Evolutionary conservation across 2,888 invertebrate genomes (phyloP).

Genomic region (Strigamia transsilvanica): DNA sequence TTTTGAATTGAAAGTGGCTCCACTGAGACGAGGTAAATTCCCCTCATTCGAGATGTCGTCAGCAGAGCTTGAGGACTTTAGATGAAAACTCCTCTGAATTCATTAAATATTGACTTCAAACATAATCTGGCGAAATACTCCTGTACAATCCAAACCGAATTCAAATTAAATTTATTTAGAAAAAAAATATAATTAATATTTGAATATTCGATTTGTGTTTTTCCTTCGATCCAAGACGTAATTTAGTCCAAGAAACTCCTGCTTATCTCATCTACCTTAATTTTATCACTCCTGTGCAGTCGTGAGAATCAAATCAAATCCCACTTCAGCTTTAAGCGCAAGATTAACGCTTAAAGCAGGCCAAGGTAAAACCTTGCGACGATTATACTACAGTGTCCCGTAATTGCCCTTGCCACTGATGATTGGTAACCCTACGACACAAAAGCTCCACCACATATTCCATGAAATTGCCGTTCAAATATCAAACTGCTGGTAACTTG

Average conservation of each 20-base stretch:
- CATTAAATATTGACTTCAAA: slow-evolving; percentile 10
- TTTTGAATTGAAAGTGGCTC: slow-evolving; percentile 27
- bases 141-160: too few species aligned
- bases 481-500: slow-evolving; percentile 21
- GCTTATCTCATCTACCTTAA: not conserved
- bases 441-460: not conserved
- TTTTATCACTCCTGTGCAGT: not conserved
- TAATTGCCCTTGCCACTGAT: slow-evolving; percentile 10
- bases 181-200: not conserved
- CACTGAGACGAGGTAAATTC: not conserved
- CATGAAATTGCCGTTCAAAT: slow-evolving; percentile 21
- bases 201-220: not conserved
- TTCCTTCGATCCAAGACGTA: not conserved
- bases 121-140: not conserved
- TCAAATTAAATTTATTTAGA: too few species aligned
- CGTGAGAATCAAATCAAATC: not conserved
- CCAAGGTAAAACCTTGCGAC: not conserved
- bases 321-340: not conserved
- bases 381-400: not conserved
- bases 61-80: not conserved
- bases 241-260: not conserved
- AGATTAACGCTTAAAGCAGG: not conserved
- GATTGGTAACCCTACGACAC: slow-evolving; percentile 12
- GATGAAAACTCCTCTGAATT: not conserved
- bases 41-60: not conserved